Evolutionary conservation across 2,113 vertebrate genomes (phyloP).

Genomic region (Narcine bancroftii): DNA sequence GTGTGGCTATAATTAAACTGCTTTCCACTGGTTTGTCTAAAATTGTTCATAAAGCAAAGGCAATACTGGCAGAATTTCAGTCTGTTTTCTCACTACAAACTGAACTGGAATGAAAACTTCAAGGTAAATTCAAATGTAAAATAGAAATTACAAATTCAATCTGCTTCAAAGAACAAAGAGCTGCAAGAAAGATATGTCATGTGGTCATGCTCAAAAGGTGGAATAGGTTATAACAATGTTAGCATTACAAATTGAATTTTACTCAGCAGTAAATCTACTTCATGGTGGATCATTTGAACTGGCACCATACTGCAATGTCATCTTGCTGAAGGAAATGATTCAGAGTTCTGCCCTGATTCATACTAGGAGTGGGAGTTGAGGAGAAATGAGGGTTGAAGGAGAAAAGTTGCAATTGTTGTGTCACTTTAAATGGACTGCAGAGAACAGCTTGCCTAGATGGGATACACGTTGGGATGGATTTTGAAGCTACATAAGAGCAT

Average conservation of each 20-base stretch:
- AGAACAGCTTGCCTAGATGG: background rate
- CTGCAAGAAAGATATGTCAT: background rate
- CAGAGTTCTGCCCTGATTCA: background rate
- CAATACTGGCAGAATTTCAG: constrained; percentile 40
- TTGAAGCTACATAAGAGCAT: too few relatives aligned
- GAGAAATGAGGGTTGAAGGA: background rate
- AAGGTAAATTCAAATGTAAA: constrained; percentile 41
- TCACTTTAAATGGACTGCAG: background rate
- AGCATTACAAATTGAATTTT: background rate
- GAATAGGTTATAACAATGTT: background rate
- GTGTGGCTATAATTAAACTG: constrained; percentile 42
- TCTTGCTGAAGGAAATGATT: background rate
- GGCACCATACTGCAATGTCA: background rate
- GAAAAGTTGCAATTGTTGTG: background rate
- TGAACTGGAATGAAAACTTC: constrained; percentile 43
- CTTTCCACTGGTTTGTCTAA: constrained; percentile 40
- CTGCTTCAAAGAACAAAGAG: background rate
- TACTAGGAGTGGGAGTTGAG: background rate
- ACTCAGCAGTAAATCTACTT: background rate
- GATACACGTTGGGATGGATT: background rate
- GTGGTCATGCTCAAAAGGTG: background rate
- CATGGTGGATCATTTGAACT: background rate
- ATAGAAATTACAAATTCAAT: background rate
- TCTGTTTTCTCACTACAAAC: constrained; percentile 45
- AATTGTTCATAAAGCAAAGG: constrained; percentile 44